These are phyloP conservation scores for Ctenoplectra terminalis DNA, from an alignment of 1,140 invertebrate genomes.

Conservation along the genomic window DNA sequence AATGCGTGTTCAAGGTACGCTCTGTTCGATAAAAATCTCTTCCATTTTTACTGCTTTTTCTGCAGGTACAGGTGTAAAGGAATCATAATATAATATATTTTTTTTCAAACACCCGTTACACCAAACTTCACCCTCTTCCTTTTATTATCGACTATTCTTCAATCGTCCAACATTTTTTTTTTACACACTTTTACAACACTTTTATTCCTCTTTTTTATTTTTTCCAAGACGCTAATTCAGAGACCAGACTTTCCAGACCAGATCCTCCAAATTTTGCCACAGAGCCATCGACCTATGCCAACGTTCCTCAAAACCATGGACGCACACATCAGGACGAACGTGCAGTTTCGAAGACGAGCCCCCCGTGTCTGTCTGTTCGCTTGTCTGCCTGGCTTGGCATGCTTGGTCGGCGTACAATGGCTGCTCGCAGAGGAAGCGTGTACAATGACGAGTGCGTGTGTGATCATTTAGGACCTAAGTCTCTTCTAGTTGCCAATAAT, in stretches of 20 bases:
- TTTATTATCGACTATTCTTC: no score
- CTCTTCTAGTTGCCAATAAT: slow-evolving; percentile 58
- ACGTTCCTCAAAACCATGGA: neutral
- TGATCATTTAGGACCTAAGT: slow-evolving; percentile 47
- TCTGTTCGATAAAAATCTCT: neutral
- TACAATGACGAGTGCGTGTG: slow-evolving; percentile 36
- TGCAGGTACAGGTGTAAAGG: neutral
- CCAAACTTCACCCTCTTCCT: neutral
- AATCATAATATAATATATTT: neutral
- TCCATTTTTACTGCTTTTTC: neutral
- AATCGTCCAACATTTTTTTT: no score
- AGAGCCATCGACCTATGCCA: neutral
- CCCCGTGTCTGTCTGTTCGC: slow-evolving; percentile 63
- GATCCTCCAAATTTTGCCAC: no score
- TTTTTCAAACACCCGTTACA: neutral
- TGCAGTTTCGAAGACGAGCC: slow-evolving; percentile 37
- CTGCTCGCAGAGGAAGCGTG: slow-evolving; percentile 40
- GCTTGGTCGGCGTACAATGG: slow-evolving; percentile 55
- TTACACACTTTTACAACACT: no score
- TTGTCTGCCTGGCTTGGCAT: slow-evolving; percentile 65
- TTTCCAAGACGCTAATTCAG: no score
- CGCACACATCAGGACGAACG: neutral
- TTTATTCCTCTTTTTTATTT: no score
- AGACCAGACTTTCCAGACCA: no score
- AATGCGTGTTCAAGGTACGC: neutral